A percentile compares a stretch with the other conserved stretches of the same genome.
These are phyloP conservation scores for Decapterus maruadsi DNA, from an alignment of 2,797 vertebrate genomes.

Conservation along the genomic window DNA sequence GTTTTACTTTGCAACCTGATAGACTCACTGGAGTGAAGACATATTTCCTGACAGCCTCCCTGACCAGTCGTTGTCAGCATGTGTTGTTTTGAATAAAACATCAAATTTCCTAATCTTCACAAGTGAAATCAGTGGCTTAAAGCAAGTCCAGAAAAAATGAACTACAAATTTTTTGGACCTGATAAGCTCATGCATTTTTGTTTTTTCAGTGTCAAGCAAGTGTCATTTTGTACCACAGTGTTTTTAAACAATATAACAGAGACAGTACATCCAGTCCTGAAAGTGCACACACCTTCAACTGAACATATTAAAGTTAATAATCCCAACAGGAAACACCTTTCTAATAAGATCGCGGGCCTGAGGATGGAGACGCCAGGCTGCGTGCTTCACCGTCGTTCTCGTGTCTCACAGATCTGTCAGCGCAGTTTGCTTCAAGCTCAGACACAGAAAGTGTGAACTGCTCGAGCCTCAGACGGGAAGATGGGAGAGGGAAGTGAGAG, in stretches of 20 bases:
- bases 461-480: conserved; percentile 36
- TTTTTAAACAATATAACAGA: background rate
- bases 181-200: background rate
- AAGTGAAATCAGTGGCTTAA: background rate
- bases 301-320: background rate
- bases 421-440: conserved; percentile 36
- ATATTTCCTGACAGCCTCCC: conserved; percentile 14
- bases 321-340: background rate
- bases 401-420: conserved; percentile 51
- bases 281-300: background rate
- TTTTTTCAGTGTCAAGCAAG: background rate
- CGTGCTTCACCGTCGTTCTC: conserved; percentile 8
- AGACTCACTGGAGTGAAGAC: conserved; percentile 5
- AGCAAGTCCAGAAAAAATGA: background rate
- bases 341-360: background rate
- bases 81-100: background rate
- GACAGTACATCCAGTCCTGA: background rate
- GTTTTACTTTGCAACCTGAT: conserved; percentile 11
- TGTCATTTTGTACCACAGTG: background rate
- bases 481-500: conserved; percentile 52
- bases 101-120: background rate
- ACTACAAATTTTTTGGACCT: background rate
- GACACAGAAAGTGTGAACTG: conserved; percentile 46
- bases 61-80: background rate
- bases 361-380: background rate